Evolutionary conservation across 2,797 vertebrate species (phyloP).

Genomic region (Pelochelys cantorii): DNA sequence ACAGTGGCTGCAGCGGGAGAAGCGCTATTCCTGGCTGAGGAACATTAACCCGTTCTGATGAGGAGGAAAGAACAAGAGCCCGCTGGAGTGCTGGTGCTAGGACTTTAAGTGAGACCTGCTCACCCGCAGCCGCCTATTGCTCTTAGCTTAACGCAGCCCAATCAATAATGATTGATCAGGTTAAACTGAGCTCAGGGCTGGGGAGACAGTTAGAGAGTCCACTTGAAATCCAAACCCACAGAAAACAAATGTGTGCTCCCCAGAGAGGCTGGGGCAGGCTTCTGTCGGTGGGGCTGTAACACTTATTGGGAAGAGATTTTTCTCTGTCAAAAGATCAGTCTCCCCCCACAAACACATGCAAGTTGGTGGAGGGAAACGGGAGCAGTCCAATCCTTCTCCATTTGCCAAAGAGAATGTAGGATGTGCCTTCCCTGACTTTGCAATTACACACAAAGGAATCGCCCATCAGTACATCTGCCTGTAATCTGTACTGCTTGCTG

Average conservation of each 20-base stretch:
- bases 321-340: background rate
- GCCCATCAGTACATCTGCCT: background rate
- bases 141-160: background rate
- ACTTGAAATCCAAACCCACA: background rate
- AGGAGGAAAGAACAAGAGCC: background rate
- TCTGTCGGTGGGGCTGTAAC: too few relatives aligned
- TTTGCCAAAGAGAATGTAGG: background rate
- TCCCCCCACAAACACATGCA: background rate
- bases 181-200: background rate
- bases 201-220: background rate
- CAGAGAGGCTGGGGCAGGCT: background rate
- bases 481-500: background rate
- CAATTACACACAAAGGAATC: background rate
- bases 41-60: background rate
- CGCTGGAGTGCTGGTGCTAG: background rate
- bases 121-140: background rate
- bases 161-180: background rate
- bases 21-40: background rate
- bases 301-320: background rate
- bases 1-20: background rate
- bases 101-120: background rate
- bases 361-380: background rate
- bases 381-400: background rate
- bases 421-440: background rate
- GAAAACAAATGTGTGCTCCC: background rate